Evolutionary conservation across 1,140 invertebrate species (phyloP).

Genomic region (Delia radicum): DNA sequence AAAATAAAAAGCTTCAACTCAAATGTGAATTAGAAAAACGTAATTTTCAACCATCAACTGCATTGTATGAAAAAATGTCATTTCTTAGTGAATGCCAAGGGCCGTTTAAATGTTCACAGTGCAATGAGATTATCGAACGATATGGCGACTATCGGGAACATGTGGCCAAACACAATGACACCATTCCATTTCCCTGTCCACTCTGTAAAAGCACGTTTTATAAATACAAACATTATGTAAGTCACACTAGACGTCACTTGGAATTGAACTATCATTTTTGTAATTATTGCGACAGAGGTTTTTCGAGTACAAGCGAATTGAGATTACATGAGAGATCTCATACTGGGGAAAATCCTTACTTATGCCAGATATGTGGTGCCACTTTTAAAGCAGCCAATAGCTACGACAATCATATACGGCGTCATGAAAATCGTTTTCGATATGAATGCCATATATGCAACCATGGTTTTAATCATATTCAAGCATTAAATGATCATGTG

Average conservation of each 20-base stretch:
- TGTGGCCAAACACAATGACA: conserved; percentile 30
- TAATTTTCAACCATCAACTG: too few relatives aligned
- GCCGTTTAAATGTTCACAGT: too few relatives aligned
- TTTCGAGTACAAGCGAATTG: not conserved
- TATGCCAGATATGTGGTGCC: too few relatives aligned
- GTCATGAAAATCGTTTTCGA: too few relatives aligned
- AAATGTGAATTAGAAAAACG: too few relatives aligned
- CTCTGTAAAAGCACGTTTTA: not conserved
- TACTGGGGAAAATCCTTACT: conserved; percentile 19
- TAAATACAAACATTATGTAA: not conserved
- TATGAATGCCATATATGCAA: conserved; percentile 36
- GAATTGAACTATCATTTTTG: conserved; percentile 19
- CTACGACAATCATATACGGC: too few relatives aligned
- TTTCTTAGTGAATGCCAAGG: too few relatives aligned
- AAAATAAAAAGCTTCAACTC: too few relatives aligned
- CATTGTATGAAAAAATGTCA: too few relatives aligned
- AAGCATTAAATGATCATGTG: conserved; percentile 34
- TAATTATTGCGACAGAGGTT: not conserved
- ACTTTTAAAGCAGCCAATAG: not conserved
- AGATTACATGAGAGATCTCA: not conserved
- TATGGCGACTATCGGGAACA: not conserved
- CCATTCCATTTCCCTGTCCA: conserved; percentile 31
- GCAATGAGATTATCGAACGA: too few relatives aligned
- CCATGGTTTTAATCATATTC: conserved; percentile 32
- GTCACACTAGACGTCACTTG: not conserved